phyloP scores from a whole-genome alignment of 2,888 invertebrate species.

The Xylota segnis region DNA sequence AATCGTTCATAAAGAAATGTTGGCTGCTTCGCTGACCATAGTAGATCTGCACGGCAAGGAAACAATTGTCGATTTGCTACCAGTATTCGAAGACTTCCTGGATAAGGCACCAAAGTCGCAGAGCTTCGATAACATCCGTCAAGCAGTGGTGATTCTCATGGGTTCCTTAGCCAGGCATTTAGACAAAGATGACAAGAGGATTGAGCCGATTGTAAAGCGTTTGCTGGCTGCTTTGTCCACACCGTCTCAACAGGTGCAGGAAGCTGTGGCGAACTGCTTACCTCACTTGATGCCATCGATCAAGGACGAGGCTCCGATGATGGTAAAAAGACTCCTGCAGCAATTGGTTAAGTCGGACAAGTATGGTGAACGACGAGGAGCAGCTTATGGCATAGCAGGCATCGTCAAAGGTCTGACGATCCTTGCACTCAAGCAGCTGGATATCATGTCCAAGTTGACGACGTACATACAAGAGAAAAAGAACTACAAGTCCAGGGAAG shows the following conservation, averaged over 20 bases:
- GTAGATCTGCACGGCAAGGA: slow-evolving; percentile 97
- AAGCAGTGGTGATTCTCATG: slow-evolving; percentile 98
- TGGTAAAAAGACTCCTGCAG: slow-evolving; percentile 94
- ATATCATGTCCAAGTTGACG: slow-evolving; percentile 97
- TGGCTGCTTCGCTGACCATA: slow-evolving; percentile 95
- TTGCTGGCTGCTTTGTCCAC: slow-evolving; percentile 96
- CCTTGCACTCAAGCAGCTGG: slow-evolving; percentile 95
- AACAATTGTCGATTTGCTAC: slow-evolving; percentile 90
- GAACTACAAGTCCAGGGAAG: slow-evolving; percentile 96
- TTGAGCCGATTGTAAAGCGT: slow-evolving; percentile 96
- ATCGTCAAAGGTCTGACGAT: slow-evolving; percentile 98
- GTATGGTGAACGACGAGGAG: slow-evolving; percentile 94
- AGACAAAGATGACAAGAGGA: slow-evolving; percentile 93
- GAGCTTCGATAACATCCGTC: slow-evolving; percentile 95
- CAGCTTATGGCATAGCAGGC: slow-evolving; percentile 98
- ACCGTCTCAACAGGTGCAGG: slow-evolving; percentile 99
- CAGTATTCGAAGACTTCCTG: slow-evolving; percentile 96
- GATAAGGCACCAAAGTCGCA: slow-evolving; percentile 96
- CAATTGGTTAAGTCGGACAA: slow-evolving; percentile 95
- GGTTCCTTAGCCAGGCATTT: slow-evolving; percentile 98
- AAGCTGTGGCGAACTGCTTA: slow-evolving; percentile 98
- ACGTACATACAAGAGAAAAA: slow-evolving; percentile 98
- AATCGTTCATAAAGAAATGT: slow-evolving; percentile 94
- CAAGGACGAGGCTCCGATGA: slow-evolving; percentile 94
- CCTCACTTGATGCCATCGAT: slow-evolving; percentile 97